phyloP scores from a whole-genome alignment of 1,140 invertebrate genomes.

The Drosophila sucinea region DNA sequence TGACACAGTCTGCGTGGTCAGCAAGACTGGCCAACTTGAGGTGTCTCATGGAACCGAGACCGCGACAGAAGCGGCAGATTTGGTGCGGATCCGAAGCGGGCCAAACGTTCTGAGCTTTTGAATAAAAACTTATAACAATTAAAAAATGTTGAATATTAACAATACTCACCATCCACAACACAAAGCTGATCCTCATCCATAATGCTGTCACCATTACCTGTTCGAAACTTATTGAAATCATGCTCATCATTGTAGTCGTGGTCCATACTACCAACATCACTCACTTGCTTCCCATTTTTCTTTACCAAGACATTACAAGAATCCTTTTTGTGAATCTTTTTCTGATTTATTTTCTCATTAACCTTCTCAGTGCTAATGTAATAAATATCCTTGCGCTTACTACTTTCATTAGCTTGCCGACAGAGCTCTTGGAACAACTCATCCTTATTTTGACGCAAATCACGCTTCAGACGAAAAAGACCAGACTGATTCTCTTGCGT shows the following conservation, averaged over 20 bases:
- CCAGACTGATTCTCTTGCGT: constrained; percentile 42
- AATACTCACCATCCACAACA: constrained; percentile 60
- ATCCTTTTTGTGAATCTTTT: constrained; percentile 12
- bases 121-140: too few relatives aligned
- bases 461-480: constrained; percentile 70
- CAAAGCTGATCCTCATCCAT: constrained; percentile 71
- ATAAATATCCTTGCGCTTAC: constrained; percentile 79
- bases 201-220: not conserved
- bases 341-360: constrained; percentile 8
- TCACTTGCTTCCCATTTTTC: constrained; percentile 12
- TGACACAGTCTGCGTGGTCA: too few relatives aligned
- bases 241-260: constrained; percentile 50
- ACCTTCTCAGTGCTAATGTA: constrained; percentile 64
- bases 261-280: constrained; percentile 33
- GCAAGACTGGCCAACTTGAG: too few relatives aligned
- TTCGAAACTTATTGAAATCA: constrained; percentile 63
- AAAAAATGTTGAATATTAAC: not conserved
- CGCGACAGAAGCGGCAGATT: too few relatives aligned
- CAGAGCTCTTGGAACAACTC: constrained; percentile 81
- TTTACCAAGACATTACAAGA: not conserved
- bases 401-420: constrained; percentile 68
- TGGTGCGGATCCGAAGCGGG: too few relatives aligned
- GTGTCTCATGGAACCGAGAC: too few relatives aligned
- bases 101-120: too few relatives aligned
- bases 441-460: constrained; percentile 78